Evolutionary conservation across 2,888 invertebrate species (phyloP), one percentile per base, ranked within the genome.

Genomic region (Amblyjoppa proteus): DNA sequence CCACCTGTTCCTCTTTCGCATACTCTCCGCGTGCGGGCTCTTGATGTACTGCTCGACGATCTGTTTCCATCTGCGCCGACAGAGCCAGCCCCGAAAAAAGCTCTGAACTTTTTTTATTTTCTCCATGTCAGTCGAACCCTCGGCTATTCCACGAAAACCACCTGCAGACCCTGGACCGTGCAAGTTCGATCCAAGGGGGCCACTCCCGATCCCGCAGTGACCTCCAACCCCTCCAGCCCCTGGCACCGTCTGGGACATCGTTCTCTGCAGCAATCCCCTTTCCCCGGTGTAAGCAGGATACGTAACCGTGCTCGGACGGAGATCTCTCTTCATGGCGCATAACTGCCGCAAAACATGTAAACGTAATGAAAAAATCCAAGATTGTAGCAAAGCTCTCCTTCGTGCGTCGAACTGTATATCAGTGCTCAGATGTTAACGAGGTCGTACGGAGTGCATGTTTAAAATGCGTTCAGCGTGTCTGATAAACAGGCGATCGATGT

Each of bases 1-100:
- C 87, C 94, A 97, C 96, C 97, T 97, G 95, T 98, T 98, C 82
- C 98, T 94, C 93, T 98, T 98, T 79, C 98, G 95, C 98, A 98
- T 98, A 92, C 97, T 98, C 93, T 98, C 98, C 0, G 98, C 98
- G 92, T 98, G 98, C 0, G 98, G 98, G 85, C 98, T 98, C 93
- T 98, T 97, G 92, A 98, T 98, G 94, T 98, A 98, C 93, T 98
- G 97, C 90, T 98, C 98, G 25, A 98, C 98, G 81, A 98, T 98
- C 94, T 98, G 98, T 94, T 98, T 98, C 98, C 98, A 98, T 61
- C 98, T 95, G 9, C 98, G 95, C 13, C 98, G 95, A 93, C 98
- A 98, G 79, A 98, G 94, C 98, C 98, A 98, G 13, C 98, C 98
- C 6, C 98, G 96, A 94, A 98, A 98, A 94, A 98, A 98, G 92